A percentile compares a stretch with the other conserved stretches of the same genome.
phyloP scores from a whole-genome alignment of 1,140 invertebrate species.

The Drosophila albomicans region DNA sequence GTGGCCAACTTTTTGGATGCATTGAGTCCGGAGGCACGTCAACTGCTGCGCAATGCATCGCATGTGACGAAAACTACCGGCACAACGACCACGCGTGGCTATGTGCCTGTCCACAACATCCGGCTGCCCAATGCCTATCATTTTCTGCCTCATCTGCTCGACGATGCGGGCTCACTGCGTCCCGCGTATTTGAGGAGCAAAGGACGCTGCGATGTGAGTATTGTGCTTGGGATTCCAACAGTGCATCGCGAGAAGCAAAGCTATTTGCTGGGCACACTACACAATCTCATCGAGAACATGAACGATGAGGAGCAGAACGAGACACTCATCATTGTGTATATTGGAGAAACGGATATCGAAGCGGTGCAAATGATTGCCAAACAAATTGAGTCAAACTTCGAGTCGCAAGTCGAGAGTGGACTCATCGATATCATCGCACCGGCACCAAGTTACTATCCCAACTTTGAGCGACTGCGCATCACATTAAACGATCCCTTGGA shows the following conservation, averaged over 20 bases:
- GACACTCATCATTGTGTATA: slow-evolving; percentile 94
- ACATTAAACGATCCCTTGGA: slow-evolving; percentile 95
- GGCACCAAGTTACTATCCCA: slow-evolving; percentile 94
- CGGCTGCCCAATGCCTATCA: slow-evolving; percentile 92
- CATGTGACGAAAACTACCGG: slow-evolving; percentile 34
- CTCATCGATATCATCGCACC: slow-evolving; percentile 96
- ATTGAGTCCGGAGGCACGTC: slow-evolving; percentile 85
- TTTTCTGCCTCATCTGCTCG: slow-evolving; percentile 94
- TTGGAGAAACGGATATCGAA: slow-evolving; percentile 93
- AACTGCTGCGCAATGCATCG: slow-evolving; percentile 85
- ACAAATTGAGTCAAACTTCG: slow-evolving; percentile 92
- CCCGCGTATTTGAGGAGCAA: slow-evolving; percentile 92
- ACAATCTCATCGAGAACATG: slow-evolving; percentile 94
- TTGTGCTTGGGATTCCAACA: slow-evolving; percentile 95
- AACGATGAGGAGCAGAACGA: slow-evolving; percentile 91
- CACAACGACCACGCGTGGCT: slow-evolving; percentile 45
- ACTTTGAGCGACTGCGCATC: slow-evolving; percentile 90
- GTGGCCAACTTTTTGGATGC: slow-evolving; percentile 79
- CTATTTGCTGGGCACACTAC: slow-evolving; percentile 95
- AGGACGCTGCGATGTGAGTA: slow-evolving; percentile 90
- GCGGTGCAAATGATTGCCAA: slow-evolving; percentile 90
- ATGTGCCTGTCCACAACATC: slow-evolving; percentile 82
- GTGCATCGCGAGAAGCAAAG: slow-evolving; percentile 94
- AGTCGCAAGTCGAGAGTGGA: slow-evolving; percentile 90
- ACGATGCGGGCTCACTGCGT: slow-evolving; percentile 90